Evolutionary conservation across 2,113 vertebrate genomes (phyloP), one percentile per base, ranked within the genome.

Genomic region (Oophaga pumilio): DNA sequence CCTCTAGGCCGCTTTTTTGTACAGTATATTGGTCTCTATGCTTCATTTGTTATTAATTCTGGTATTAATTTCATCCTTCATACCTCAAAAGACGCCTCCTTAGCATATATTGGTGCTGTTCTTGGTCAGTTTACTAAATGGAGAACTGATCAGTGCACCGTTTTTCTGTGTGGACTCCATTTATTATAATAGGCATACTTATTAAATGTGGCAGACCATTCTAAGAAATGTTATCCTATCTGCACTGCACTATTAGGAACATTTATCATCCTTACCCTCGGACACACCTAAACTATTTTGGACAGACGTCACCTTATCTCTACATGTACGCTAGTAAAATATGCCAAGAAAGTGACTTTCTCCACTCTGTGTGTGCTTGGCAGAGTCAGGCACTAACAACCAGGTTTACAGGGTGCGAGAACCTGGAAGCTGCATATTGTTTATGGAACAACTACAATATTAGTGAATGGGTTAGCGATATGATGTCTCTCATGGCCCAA

Each of bases 371-470:
- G 13, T 9, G 15, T 33, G 15, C 22, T 11, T 77, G 49, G 49
- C 22, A 14, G 20, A n/a, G 60, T 62, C 60, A 62, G 17, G 22
- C 43, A 10, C 49, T 53, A 52, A n/a, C 22, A 24, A 53, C 52
- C 11, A 15, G 6, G 10, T n/a, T 77, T 53, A 77, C 7, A 53
- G 50, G 33, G 22, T 77, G 74, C 53, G 74, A 52, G 74, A 53
- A 53, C 49, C 74, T 77, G 18, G 49, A 53, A 53, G 22, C 24
- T 52, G 18, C 20, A 77, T 77, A 77, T 53, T 77, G 74, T 53
- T 77, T 53, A 53, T 77, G 74, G 74, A n/a, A 77, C 74, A 76
- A 76, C 73, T 50, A 50, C 6, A 24, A n/a, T 77, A 77, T 77
- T n/a, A 53, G 24, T 52, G 43, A 76, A 20, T 49, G 73, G 43